Percentiles rank a stretch among this genome's conserved stretches.
Conservation (phyloP, 2,113 vertebrate species). For the Xyliphius kryptos region DNA sequence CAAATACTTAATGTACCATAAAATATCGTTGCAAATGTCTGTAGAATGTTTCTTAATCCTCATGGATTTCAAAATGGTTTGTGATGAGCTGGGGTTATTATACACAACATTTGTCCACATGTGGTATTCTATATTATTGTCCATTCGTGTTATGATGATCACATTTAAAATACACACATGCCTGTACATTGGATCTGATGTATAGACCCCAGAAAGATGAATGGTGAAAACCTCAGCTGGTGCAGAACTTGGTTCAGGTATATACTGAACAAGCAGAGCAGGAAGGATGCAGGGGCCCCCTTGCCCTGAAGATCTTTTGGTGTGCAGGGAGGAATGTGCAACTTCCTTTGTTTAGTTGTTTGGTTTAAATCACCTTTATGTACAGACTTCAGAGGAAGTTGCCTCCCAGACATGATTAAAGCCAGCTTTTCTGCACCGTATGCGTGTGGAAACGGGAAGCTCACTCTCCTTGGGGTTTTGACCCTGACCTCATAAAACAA, state of each 20-base stretch:
- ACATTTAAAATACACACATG: too few species aligned
- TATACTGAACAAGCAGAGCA: conserved; percentile 17
- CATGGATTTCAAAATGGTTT: too few species aligned
- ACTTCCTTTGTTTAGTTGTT: conserved; percentile 44
- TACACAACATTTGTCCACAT: too few species aligned
- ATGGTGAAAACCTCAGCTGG: too few species aligned
- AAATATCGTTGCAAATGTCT: too few species aligned
- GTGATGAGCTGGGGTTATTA: too few species aligned
- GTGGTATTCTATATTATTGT: too few species aligned
- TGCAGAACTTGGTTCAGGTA: conserved; percentile 1
- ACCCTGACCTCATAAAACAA: conserved; percentile 36
- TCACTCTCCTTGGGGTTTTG: conserved; percentile 29
- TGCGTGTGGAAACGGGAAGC: conserved; percentile 29
- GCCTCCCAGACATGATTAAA: conserved; percentile 38
- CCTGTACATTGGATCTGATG: too few species aligned
- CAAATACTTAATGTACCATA: too few species aligned
- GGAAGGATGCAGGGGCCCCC: conserved; percentile 23
- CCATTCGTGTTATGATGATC: too few species aligned
- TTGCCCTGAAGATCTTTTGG: conserved; percentile 27
- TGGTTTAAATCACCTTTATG: conserved; percentile 45
- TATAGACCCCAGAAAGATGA: too few species aligned
- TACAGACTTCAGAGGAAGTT: conserved; percentile 35
- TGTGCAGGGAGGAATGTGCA: conserved; percentile 33
- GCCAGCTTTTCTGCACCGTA: conserved; percentile 24
- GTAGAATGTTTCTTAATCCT: too few species aligned